Percentiles rank a stretch among this genome's conserved stretches.
Evolutionary conservation across 1,140 invertebrate species (phyloP).

Genomic region (Trichonephila inaurata): DNA sequence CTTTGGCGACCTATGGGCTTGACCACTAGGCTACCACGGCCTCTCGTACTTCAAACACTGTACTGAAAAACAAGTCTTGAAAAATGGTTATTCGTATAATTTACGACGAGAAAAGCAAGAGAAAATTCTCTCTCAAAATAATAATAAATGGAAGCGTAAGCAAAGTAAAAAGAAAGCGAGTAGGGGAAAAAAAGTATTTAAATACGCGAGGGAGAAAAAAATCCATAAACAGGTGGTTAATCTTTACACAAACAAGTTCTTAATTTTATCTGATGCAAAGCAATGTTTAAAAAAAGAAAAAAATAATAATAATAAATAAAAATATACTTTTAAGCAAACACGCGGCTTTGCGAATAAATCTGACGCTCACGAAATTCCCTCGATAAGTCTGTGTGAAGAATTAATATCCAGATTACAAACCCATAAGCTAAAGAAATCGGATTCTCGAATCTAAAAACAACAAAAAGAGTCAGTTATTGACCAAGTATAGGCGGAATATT

Average conservation of each 20-base stretch:
- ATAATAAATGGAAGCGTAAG: too few species aligned
- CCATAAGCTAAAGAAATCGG: neutral
- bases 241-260: neutral
- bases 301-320: too few species aligned
- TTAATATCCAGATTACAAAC: neutral
- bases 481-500: constrained; percentile 15
- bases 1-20: too few species aligned
- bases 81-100: too few species aligned
- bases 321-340: neutral
- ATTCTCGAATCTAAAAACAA: neutral
- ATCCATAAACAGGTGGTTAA: neutral
- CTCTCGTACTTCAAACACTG: too few species aligned
- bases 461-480: neutral
- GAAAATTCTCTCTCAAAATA: neutral
- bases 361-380: neutral
- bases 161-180: neutral
- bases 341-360: neutral
- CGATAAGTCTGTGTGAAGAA: neutral
- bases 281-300: neutral
- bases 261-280: neutral
- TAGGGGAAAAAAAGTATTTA: neutral
- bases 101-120: neutral
- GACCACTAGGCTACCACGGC: too few species aligned
- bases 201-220: neutral
- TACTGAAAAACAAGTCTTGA: too few species aligned